Conservation (phyloP, 30 jellyfish, hydroid and myxozoan genomes). For the Rhopilema esculentum region DNA sequence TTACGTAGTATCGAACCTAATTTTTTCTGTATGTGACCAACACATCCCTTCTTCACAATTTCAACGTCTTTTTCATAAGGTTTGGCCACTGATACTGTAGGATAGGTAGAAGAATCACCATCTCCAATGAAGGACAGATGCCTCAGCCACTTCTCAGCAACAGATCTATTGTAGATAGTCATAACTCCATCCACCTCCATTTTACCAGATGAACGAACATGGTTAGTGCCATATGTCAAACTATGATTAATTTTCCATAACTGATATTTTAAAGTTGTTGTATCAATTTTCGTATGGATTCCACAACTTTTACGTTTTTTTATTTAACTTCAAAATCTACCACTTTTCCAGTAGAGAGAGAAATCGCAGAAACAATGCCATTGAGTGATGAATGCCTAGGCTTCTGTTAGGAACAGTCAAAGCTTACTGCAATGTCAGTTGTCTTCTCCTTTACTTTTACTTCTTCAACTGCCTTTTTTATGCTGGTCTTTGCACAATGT, state of each 20-base stretch:
- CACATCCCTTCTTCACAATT: too few relatives aligned
- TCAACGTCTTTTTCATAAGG: constrained; percentile 43
- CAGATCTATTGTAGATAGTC: constrained; percentile 40
- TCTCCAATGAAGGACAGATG: constrained; percentile 42
- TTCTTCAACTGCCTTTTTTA: too few relatives aligned
- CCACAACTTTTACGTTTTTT: not conserved
- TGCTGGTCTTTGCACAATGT: too few relatives aligned
- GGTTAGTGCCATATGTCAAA: not conserved
- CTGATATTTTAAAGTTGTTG: too few relatives aligned
- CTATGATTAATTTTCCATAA: too few relatives aligned
- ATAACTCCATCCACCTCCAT: constrained; percentile 67
- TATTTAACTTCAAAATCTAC: constrained; percentile 6
- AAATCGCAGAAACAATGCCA: constrained; percentile 25
- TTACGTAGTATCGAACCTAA: too few relatives aligned
- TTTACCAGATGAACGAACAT: constrained; percentile 36
- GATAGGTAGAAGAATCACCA: constrained; percentile 43
- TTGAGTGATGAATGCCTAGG: constrained; percentile 21
- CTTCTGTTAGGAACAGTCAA: constrained; percentile 36
- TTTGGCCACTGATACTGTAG: constrained; percentile 11
- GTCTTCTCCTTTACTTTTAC: too few relatives aligned
- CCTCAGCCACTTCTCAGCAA: constrained; percentile 10
- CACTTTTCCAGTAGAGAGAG: constrained; percentile 6
- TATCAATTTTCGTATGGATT: not conserved
- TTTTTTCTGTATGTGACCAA: too few relatives aligned
- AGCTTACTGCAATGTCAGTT: too few relatives aligned